Base-by-base conservation (phyloP, 2,888 invertebrate species). In the Eupeodes latifasciatus region DNA sequence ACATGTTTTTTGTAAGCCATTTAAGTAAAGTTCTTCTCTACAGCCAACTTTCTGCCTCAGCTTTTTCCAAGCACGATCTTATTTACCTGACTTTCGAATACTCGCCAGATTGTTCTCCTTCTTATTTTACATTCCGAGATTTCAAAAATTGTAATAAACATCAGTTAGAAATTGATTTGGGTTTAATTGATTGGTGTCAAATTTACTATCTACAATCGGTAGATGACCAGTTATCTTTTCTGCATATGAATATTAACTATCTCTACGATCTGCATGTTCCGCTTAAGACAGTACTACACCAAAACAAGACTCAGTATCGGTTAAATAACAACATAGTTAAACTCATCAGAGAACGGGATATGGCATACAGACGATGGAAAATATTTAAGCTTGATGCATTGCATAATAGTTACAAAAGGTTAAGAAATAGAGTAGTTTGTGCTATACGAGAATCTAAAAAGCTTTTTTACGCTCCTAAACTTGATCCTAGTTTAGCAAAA, bases 1-100 rank as follows among this genome's bases (percentile, higher is more conserved):
- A 61, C n/a, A 36, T 61, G 59, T 61, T 61, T 61, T 61, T 61
- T 61, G 59, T 61, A 3, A 61, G 59, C 6, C 59, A 61, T 61
- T n/a, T 61, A 7, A 5, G 6, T 12, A 59, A 34, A 59, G 14
- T 61, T 36, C 14, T 61, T 61, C 59, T 59, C 1, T 27, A 34
- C 27, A 27, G 27, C 11, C 27, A 57, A 40, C 40, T 40, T 40
- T 40, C 40, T 40, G 34, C 57, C 6, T 57, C 57, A 27, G 27
- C 11, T 57, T 57, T 57, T 27, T 34, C 27, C 12, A 10, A 27
- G 0, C 57, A 57, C 19, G 57, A 57, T 10, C 27, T 57, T 5
- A 57, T 57, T 34, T 27, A 57, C 57, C 14, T 57, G 12, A 57
- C 57, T 57, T 57, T 57, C 12, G 57, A 57, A 57, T 57, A 12